Base-by-base conservation (phyloP, 2,113 vertebrate genomes). In the Polypterus bichir region DNA sequence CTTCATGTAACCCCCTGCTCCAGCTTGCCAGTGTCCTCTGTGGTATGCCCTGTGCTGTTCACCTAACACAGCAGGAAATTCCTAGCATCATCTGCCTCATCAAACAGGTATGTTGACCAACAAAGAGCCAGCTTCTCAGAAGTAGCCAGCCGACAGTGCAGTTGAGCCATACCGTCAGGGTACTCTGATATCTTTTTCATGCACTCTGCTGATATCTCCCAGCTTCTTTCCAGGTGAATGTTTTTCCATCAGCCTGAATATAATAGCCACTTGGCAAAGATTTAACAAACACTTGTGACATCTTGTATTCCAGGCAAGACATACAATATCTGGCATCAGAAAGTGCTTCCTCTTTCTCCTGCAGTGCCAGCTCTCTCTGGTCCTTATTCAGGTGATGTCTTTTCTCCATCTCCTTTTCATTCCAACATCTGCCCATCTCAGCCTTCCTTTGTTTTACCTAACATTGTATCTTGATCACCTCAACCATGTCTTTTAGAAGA, bases 281-380 rank as follows among this genome's bases (percentile, higher is more conserved):
- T 27, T 27, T 27, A 27, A 27, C 27, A 27, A 27, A 27, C 27
- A 55, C 27, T 2, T 27, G 27, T 27, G 27, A 27, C 27, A 27
- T 44, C 11, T 46, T 59, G 44, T 47, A 44, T 6, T n/a, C 47
- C 48, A 61, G 66, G 59, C 59, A 47, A 46, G 57, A 7, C 63
- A 60, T n/a, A 64, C 56, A 4, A 64, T 51, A 5, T 60, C 62
- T 52, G 58, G 63, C 8, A 59, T 68, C 44, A 60, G 66, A 49
- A 68, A 65, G 54, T 65, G 53, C 45, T 65, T 57, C 59, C 60
- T 68, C 7, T 57, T 68, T 9, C 53, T 72, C 53, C 60, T 74
- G 10, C 65, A 74, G 65, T 71, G 70, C 61, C 68, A 66, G 60
- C 65, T 68, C 27, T 76, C 58, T 2, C 60, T 70, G 4, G 59